phyloP scores from a whole-genome alignment of 2,113 vertebrate species.

The Crotalus tigris region DNA sequence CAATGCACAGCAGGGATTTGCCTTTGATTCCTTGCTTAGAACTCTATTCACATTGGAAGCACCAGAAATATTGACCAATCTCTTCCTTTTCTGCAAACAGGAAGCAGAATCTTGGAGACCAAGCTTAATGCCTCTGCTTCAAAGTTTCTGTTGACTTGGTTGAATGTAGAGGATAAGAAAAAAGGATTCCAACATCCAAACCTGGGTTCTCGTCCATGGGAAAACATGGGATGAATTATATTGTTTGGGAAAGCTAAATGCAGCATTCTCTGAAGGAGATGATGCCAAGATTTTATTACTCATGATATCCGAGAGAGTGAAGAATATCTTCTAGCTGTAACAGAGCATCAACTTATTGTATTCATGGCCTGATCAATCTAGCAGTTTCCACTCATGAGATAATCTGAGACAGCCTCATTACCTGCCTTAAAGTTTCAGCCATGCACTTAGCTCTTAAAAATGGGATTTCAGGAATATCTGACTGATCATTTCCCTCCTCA shows the following conservation, averaged over 20 bases:
- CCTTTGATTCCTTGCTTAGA: neutral
- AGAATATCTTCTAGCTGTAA: neutral
- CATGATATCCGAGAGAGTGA: accelerated
- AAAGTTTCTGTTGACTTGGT: neutral
- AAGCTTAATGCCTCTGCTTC: neutral
- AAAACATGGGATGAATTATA: neutral
- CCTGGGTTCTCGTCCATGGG: neutral
- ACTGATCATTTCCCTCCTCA: slow-evolving; percentile 69
- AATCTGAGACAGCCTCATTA: slow-evolving; percentile 69
- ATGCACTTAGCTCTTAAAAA: slow-evolving; percentile 65
- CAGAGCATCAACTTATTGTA: slow-evolving; percentile 45
- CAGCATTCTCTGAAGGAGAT: neutral
- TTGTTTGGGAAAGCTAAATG: neutral
- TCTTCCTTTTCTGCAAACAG: neutral
- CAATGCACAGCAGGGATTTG: neutral
- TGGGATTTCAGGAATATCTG: slow-evolving; percentile 65
- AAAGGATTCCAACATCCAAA: neutral
- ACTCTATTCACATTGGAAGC: neutral
- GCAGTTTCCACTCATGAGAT: slow-evolving; percentile 63
- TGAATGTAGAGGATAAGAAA: neutral
- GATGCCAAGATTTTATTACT: neutral
- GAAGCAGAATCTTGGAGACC: neutral
- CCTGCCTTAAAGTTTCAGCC: slow-evolving; percentile 62
- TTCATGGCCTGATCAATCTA: slow-evolving; percentile 61
- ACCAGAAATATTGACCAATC: neutral